These are phyloP conservation scores for Pemphredon lugubris DNA, from an alignment of 2,888 invertebrate genomes.

Conservation along the genomic window DNA sequence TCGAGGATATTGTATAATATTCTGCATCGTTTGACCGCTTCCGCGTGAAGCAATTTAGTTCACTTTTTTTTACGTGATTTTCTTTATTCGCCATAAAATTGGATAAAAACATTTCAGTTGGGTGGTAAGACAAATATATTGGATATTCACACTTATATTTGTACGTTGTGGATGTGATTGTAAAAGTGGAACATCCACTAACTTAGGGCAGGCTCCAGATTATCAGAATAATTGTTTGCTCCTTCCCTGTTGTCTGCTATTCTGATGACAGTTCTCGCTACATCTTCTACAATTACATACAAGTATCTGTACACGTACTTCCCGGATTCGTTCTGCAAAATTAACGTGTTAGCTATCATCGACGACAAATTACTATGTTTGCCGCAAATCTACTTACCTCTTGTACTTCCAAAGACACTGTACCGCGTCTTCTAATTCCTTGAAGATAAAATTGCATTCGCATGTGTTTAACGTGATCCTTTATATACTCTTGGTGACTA, in stretches of 20 bases:
- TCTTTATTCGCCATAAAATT: too few species aligned
- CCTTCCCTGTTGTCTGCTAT: slow-evolving; percentile 88
- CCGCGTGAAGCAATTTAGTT: too few species aligned
- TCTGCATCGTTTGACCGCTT: neutral
- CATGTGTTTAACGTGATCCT: slow-evolving; percentile 90
- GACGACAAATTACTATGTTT: neutral
- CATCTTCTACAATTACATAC: slow-evolving; percentile 91
- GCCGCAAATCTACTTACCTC: slow-evolving; percentile 83
- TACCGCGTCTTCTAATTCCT: slow-evolving; percentile 90
- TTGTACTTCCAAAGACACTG: slow-evolving; percentile 93
- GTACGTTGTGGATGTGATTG: too few species aligned
- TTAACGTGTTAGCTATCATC: neutral
- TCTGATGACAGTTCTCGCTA: slow-evolving; percentile 88
- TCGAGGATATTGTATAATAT: neutral
- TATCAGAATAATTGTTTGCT: too few species aligned
- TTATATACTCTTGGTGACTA: slow-evolving; percentile 88
- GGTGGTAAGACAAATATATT: too few species aligned
- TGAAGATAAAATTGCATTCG: slow-evolving; percentile 95
- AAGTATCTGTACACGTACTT: slow-evolving; percentile 92
- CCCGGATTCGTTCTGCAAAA: slow-evolving; percentile 87
- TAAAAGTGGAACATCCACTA: too few species aligned
- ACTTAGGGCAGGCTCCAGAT: too few species aligned
- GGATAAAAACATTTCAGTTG: too few species aligned
- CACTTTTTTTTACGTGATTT: too few species aligned
- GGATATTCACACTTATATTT: neutral